Percentiles rank a stretch among this genome's conserved stretches.
phyloP scores from a whole-genome alignment of 2,113 vertebrate genomes.

The Spea multiplicata region DNA sequence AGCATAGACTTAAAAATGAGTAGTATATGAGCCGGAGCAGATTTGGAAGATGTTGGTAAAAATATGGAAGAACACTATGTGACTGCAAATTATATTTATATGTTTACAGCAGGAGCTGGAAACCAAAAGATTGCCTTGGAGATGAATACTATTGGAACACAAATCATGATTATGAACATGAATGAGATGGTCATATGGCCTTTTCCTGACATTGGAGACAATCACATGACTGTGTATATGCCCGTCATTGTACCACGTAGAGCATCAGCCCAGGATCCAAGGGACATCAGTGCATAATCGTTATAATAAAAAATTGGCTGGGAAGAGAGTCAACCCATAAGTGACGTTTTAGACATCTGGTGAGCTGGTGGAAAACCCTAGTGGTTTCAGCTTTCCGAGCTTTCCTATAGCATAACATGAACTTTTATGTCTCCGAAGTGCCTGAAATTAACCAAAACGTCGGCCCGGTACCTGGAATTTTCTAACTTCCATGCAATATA shows the following conservation, averaged over 20 bases:
- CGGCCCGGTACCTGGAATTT: slow-evolving; percentile 11
- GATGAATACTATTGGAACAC: no score
- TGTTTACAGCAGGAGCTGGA: no score
- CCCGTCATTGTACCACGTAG: slow-evolving; percentile 82
- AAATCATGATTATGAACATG: no score
- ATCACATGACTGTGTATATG: slow-evolving; percentile 76
- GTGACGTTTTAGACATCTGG: slow-evolving; percentile 70
- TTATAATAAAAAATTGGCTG: slow-evolving; percentile 82
- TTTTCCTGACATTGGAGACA: slow-evolving; percentile 63
- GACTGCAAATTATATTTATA: no score
- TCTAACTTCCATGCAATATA: no score
- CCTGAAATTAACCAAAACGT: slow-evolving; percentile 53
- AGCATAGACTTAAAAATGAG: no score
- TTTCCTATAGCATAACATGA: slow-evolving; percentile 46
- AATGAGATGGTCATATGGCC: slow-evolving; percentile 85
- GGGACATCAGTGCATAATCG: slow-evolving; percentile 76
- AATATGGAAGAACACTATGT: no score
- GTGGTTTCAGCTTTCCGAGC: slow-evolving; percentile 50
- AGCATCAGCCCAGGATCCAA: slow-evolving; percentile 74
- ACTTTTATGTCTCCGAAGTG: slow-evolving; percentile 55
- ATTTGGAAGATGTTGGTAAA: no score
- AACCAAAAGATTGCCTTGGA: no score
- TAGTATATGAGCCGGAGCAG: no score
- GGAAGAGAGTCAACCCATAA: slow-evolving; percentile 60
- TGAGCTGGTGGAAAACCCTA: slow-evolving; percentile 52